These are phyloP conservation scores for Diplazon laetatorius DNA, from an alignment of 2,888 invertebrate genomes.

Conservation along the genomic window DNA sequence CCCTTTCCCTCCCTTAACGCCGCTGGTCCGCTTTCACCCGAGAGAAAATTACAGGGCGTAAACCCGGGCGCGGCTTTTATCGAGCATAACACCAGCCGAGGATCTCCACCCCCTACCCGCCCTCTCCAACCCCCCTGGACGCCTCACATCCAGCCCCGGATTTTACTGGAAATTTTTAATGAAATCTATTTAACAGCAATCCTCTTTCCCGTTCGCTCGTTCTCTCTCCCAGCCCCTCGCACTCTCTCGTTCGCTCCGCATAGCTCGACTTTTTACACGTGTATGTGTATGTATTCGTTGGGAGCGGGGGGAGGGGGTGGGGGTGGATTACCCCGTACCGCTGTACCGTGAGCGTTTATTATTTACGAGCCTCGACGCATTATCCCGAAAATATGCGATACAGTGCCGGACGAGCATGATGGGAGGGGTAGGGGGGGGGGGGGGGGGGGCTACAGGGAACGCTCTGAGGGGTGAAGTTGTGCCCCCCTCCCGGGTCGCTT, in stretches of 20 bases:
- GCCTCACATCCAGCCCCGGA: slow-evolving; percentile 40
- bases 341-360: slow-evolving; percentile 72
- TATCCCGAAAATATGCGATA: slow-evolving; percentile 77
- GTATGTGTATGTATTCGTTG: no score
- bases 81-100: slow-evolving; percentile 51
- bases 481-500: no score
- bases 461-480: slow-evolving; percentile 46
- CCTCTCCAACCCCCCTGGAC: no score
- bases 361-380: slow-evolving; percentile 77
- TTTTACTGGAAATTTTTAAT: slow-evolving; percentile 70
- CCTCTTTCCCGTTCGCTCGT: slow-evolving; percentile 21
- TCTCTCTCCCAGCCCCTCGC: slow-evolving; percentile 11
- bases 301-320: no score
- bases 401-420: slow-evolving; percentile 49
- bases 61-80: slow-evolving; percentile 59
- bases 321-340: slow-evolving; percentile 38
- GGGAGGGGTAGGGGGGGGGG: slow-evolving; percentile 30
- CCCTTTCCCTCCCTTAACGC: background rate
- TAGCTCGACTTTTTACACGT: slow-evolving; percentile 21
- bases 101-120: no score
- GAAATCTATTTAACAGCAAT: slow-evolving; percentile 73
- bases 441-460: no score
- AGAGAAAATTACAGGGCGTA: slow-evolving; percentile 63
- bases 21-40: background rate
- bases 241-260: slow-evolving; percentile 29